phyloP scores from a whole-genome alignment of 2,113 vertebrate genomes.

The human region GRCh38 chr6:40776501-40777000 shows the following conservation, averaged over 20 bases:
- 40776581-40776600: neutral
- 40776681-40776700: neutral
- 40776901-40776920: neutral
- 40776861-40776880: neutral
- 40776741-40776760: neutral
- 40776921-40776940: fast-evolving
- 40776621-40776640: neutral
- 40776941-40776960: neutral
- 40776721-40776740: neutral
- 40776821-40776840: neutral
- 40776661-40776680: too few species aligned
- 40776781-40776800: neutral
- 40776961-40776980: neutral
- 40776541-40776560: neutral
- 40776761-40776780: neutral
- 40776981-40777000: too few species aligned
- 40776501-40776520: neutral
- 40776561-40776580: neutral
- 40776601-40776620: neutral
- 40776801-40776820: neutral
- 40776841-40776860: neutral
- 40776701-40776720: neutral
- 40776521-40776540: neutral
- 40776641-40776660: neutral
- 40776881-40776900: neutral